Percentiles rank a stretch among this genome's conserved stretches.
Evolutionary conservation across 2,797 vertebrate genomes (phyloP).

Genomic region (Hephaestus fuliginosus): DNA sequence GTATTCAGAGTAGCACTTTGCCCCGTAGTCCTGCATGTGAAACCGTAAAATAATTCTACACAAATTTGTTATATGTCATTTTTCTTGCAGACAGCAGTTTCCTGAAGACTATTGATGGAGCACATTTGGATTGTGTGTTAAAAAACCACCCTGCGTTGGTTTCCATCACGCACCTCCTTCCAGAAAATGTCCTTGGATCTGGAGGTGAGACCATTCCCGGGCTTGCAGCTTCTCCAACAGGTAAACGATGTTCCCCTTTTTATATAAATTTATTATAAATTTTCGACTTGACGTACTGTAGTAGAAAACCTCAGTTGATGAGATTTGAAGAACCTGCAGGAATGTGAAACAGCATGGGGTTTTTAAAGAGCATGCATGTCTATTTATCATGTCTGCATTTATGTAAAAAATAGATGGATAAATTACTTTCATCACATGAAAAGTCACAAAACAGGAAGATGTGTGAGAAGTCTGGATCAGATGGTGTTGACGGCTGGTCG

Average conservation of each 20-base stretch:
- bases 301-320: neutral
- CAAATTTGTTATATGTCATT: constrained; percentile 11
- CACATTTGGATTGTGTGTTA: constrained; percentile 86
- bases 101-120: constrained; percentile 86
- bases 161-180: constrained; percentile 87
- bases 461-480: neutral
- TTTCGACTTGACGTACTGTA: neutral
- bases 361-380: neutral
- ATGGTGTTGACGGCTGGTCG: neutral
- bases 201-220: constrained; percentile 89
- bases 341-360: neutral
- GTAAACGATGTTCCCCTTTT: constrained; percentile 65
- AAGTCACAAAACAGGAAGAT: neutral
- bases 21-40: constrained; percentile 31
- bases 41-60: constrained; percentile 6
- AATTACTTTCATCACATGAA: neutral
- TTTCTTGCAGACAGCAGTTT: constrained; percentile 84
- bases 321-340: neutral
- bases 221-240: constrained; percentile 72
- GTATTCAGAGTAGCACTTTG: constrained; percentile 29
- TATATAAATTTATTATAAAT: neutral
- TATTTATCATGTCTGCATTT: neutral
- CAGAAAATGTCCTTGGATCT: constrained; percentile 90
- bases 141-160: constrained; percentile 85
- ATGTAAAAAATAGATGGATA: neutral